Evolutionary conservation across 1,140 invertebrate genomes (phyloP), one percentile per base, ranked within the genome.

Genomic region (Trichomalopsis sarcophagae): DNA sequence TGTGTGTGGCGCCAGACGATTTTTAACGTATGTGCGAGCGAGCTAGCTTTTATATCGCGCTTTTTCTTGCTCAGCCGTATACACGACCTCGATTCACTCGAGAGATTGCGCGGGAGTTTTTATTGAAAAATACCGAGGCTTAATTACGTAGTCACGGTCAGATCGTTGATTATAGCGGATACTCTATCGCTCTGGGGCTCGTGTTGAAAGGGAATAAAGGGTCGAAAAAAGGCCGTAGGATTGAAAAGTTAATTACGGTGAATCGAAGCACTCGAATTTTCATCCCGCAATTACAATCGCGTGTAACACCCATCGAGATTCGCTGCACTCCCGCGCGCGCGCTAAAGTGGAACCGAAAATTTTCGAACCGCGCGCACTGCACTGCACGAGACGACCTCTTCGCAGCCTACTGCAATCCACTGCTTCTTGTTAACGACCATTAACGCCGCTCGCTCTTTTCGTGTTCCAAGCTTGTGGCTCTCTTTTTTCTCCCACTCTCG

Each of bases 401-500:
- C 66, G 17, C 40, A 75, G 10, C 55, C 17, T 27, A 27, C 27
- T 75, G 23, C 79, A 81, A 81, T 85, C 74, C 23, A 76, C 36
- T 85, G 66, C 69, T 81, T 81, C 23, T 79, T 62, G 77, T 84
- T 84, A 84, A 84, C 79, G 86, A 79, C 50, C 74, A 84, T 87
- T 83, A 86, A 86, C 75, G 66, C 30, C 23, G 17, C 10, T 68
- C 11, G 6, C 68, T 68, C 62, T 78, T 81, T 78, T 50, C 84
- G 47, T 87, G 62, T 84, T 50, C 62, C 55, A n/a, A 30, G 69
- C 40, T 71, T 40, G 33, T 5, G 23, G 23, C 13, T 76, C 62
- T 75, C 36, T 81, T 75, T 78, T 50, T 33, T 69, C 33, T 30
- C 73, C 50, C 17, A 73, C 62, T 23, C 73, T 86, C 76, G 80